Percentiles rank a stretch among this genome's conserved stretches.
Evolutionary conservation across 2,888 invertebrate genomes (phyloP).

Genomic region (Miltochrista miniata): DNA sequence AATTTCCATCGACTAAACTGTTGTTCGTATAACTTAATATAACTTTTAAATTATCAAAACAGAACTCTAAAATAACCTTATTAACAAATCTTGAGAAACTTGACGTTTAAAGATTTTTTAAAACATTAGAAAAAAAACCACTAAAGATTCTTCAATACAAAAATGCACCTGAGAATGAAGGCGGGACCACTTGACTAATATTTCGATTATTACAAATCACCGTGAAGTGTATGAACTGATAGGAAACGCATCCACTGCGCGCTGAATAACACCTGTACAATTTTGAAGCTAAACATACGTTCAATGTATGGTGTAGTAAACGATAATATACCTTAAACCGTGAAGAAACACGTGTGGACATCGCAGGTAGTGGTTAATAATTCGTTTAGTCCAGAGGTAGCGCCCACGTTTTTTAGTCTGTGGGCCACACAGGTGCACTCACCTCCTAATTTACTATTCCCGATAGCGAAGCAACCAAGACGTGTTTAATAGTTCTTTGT

Average conservation of each 20-base stretch:
- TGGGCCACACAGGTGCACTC: slow-evolving; percentile 81
- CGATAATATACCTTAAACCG: slow-evolving; percentile 13
- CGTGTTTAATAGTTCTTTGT: slow-evolving; percentile 66
- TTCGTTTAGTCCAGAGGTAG: slow-evolving; percentile 80
- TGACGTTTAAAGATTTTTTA: slow-evolving; percentile 69
- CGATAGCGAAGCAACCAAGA: slow-evolving; percentile 59
- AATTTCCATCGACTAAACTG: too few species aligned
- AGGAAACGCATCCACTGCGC: slow-evolving; percentile 39
- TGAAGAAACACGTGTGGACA: slow-evolving; percentile 51
- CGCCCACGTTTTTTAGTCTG: slow-evolving; percentile 73
- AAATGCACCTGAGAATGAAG: slow-evolving; percentile 83
- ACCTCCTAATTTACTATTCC: slow-evolving; percentile 78
- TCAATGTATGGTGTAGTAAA: slow-evolving; percentile 42
- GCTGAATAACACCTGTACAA: not conserved
- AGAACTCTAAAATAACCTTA: slow-evolving; percentile 63
- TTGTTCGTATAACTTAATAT: too few species aligned
- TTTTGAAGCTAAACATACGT: slow-evolving; percentile 7
- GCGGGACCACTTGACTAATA: slow-evolving; percentile 81
- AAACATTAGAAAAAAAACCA: slow-evolving; percentile 74
- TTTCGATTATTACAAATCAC: slow-evolving; percentile 75
- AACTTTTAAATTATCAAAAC: too few species aligned
- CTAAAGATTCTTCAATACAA: slow-evolving; percentile 79
- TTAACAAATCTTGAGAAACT: slow-evolving; percentile 77
- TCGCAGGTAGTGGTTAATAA: slow-evolving; percentile 80
- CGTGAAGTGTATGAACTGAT: slow-evolving; percentile 38